Evolutionary conservation across 2,797 vertebrate species (phyloP), one percentile per base, ranked within the genome.

Genomic region (Chelmon rostratus): DNA sequence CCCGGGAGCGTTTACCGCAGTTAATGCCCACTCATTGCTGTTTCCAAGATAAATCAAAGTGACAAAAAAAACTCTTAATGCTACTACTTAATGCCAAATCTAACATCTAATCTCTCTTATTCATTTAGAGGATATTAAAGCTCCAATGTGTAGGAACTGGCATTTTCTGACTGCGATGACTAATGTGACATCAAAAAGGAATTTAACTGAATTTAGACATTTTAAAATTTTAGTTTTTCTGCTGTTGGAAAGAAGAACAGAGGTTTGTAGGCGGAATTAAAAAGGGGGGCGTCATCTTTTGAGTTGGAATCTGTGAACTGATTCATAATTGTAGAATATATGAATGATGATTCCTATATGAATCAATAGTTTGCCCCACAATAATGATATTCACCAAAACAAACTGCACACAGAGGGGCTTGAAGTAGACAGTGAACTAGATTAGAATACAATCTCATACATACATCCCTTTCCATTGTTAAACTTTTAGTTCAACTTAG

Each of bases 241-340:
- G 35, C n/a, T 23, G 31, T 16, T 40, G 40, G 46, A n/a, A n/a
- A 67, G 25, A 62, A 23, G n/a, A 49, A 5, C 28, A 49, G 28
- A 74, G 23, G 40, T 63, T 84, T 67, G 53, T 40, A 40, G 16
- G 7, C 11, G 9, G 28, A 23, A 68, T 62, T 52, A n/a, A 50
- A 73, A 68, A 10, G 33, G 28, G 8, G 16, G 40, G 49, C 7
- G 12, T 64, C 13, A 54, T 71, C 46, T 11, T 52, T 31, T 31
- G 28, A 2, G 1, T 38, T 38, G 7, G 38, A 38, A 38, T 38
- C 38, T 42, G 40, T 4, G 42, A 44, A 44, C 15, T 13, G 25
- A 47, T 19, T 33, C 5, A 31, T 28, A 46, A 12, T 31, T 47
- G 25, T 12, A n/a, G 28, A 46, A 64, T 12, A 2, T 28, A 31